Evolutionary conservation across 1,140 invertebrate species (phyloP).

Genomic region (Cydia splendana): DNA sequence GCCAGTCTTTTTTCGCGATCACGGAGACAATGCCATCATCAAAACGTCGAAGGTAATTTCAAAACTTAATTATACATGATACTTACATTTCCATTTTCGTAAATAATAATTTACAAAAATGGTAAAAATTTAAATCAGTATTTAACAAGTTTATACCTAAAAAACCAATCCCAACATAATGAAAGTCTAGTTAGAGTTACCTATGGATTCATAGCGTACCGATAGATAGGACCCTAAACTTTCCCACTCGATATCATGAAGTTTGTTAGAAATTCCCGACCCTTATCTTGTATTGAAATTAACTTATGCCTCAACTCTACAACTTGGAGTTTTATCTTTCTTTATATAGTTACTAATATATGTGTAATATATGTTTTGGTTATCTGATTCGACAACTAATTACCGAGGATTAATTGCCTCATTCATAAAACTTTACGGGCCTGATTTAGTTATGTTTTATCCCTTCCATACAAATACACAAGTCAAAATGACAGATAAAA

Average conservation of each 20-base stretch:
- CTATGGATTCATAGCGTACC: not conserved
- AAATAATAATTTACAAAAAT: too few species aligned
- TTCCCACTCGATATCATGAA: conserved; percentile 7
- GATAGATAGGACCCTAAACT: not conserved
- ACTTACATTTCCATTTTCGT: too few species aligned
- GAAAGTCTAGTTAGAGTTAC: not conserved
- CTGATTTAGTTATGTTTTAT: too few species aligned
- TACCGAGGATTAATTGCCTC: too few species aligned
- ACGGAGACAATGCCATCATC: too few species aligned
- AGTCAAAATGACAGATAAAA: too few species aligned
- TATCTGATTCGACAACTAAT: too few species aligned
- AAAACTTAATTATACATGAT: too few species aligned
- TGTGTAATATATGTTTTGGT: not conserved
- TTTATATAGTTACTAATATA: not conserved
- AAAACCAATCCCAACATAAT: not conserved
- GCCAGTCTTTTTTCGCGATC: too few species aligned
- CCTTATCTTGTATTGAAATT: conserved; percentile 19
- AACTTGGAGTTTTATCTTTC: conserved; percentile 2
- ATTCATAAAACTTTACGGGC: too few species aligned
- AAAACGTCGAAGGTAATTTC: too few species aligned
- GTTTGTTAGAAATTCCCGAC: conserved; percentile 1
- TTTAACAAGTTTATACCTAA: not conserved
- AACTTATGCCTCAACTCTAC: not conserved
- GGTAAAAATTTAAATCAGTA: not conserved
- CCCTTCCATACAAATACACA: too few species aligned